Conservation (phyloP, 2,113 vertebrate species). For the Hippocampus guttulatus region DNA sequence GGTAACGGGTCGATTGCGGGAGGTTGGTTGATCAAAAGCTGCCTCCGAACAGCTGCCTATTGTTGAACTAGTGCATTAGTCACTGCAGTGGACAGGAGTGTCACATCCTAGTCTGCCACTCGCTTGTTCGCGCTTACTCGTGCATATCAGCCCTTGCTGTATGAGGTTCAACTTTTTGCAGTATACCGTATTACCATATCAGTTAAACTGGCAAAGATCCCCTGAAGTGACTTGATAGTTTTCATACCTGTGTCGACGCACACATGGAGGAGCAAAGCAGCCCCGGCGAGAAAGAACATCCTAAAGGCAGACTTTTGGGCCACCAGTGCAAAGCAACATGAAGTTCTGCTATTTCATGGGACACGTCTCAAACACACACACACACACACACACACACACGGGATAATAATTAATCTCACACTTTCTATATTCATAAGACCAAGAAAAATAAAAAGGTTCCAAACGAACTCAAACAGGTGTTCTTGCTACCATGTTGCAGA, state of each 20-base stretch:
- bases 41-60: too few species aligned
- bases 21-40: too few species aligned
- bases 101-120: too few species aligned
- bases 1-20: too few species aligned
- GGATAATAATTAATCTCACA: constrained; percentile 11
- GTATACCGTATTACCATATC: not conserved
- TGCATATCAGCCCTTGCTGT: too few species aligned
- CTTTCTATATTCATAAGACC: too few species aligned
- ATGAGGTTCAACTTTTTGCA: not conserved
- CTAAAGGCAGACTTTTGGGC: not conserved
- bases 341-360: constrained; percentile 1
- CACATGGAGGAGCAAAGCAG: constrained; percentile 12
- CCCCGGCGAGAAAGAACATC: constrained; percentile 42
- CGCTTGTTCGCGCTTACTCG: too few species aligned
- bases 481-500: not conserved
- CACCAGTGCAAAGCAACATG: not conserved
- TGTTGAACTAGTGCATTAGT: too few species aligned
- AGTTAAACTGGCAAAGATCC: not conserved
- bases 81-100: too few species aligned
- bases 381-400: not conserved
- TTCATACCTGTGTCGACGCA: constrained; percentile 25
- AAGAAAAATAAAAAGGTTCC: too few species aligned
- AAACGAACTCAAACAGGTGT: not conserved
- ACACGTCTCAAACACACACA: not conserved
- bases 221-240: not conserved